Percentiles rank a stretch among this genome's conserved stretches.
Evolutionary conservation across 2,888 invertebrate species (phyloP).

Genomic region (Diarsia dahlii): DNA sequence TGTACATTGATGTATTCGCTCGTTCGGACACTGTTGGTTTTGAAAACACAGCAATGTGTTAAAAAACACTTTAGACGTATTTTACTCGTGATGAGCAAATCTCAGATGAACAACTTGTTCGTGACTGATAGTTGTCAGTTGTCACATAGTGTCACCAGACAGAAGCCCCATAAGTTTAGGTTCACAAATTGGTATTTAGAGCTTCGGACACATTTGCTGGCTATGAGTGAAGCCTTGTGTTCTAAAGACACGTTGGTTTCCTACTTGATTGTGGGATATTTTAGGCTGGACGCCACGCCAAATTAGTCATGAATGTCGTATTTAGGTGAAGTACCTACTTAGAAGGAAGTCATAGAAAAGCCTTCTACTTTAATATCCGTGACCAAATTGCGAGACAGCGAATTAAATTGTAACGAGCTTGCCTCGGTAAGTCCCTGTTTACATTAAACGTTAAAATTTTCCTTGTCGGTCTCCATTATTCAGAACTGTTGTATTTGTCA

Average conservation of each 20-base stretch:
- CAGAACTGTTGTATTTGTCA: constrained; percentile 31
- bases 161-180: not conserved
- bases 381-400: constrained; percentile 12
- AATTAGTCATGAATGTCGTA: not conserved
- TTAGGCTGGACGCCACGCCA: not conserved
- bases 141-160: not conserved
- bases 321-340: not conserved
- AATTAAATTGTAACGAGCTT: constrained; percentile 21
- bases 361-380: constrained; percentile 3
- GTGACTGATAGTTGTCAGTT: not conserved
- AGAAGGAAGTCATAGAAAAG: constrained; percentile 17
- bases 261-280: not conserved
- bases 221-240: not conserved
- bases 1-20: not conserved
- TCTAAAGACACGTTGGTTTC: not conserved
- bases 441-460: constrained; percentile 50
- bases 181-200: not conserved
- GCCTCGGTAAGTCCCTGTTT: constrained; percentile 34
- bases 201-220: not conserved
- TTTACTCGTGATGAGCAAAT: not conserved
- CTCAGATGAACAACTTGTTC: not conserved
- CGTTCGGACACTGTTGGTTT: not conserved
- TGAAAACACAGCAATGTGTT: not conserved
- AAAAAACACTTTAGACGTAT: no score
- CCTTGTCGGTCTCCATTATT: constrained; percentile 48